Conservation (phyloP, 2,113 vertebrate genomes). For the Strigops habroptila region DNA sequence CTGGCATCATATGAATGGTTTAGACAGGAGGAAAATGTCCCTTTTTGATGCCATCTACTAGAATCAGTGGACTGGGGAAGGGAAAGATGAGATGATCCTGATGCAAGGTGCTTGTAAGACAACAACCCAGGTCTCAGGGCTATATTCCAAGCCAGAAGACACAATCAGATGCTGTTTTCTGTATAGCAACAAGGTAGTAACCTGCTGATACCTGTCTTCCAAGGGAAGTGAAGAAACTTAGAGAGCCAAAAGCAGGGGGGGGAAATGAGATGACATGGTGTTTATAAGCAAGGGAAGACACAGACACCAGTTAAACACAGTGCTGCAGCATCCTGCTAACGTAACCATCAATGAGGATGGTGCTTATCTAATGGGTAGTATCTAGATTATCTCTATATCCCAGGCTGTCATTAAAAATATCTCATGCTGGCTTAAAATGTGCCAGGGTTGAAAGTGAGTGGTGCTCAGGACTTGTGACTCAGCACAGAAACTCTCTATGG, state of each 20-base stretch:
- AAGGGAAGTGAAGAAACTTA: neutral
- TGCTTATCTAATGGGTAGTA: neutral
- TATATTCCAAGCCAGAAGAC: neutral
- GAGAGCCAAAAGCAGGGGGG: neutral
- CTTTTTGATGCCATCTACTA: neutral
- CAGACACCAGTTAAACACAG: neutral
- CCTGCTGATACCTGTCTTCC: neutral
- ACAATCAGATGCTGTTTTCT: neutral
- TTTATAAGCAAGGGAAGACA: neutral
- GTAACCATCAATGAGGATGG: neutral
- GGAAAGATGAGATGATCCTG: neutral
- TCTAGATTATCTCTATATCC: neutral
- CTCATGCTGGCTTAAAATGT: neutral
- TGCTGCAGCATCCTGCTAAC: neutral
- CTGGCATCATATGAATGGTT: neutral
- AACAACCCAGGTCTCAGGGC: neutral
- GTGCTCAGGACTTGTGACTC: neutral
- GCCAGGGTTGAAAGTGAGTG: fast-evolving
- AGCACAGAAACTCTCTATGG: neutral
- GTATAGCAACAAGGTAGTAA: neutral
- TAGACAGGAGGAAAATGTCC: neutral
- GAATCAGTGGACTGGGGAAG: fast-evolving
- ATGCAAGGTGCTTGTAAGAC: neutral
- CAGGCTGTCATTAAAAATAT: neutral
- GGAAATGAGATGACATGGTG: neutral